phyloP scores from a whole-genome alignment of 2,113 vertebrate genomes.

The Triplophysa tibetana region DNA sequence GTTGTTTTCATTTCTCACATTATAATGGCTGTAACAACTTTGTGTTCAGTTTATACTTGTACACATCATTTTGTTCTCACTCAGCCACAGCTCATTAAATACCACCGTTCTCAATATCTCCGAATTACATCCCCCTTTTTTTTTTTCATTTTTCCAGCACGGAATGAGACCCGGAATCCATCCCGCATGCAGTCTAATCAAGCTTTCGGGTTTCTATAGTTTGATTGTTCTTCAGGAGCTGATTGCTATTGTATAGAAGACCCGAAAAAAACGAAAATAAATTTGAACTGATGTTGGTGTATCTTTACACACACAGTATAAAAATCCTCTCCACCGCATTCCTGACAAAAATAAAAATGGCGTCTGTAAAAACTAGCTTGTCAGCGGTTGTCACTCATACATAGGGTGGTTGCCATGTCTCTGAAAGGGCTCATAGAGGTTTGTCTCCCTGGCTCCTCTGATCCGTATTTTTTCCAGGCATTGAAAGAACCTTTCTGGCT shows the following conservation, averaged over 20 bases:
- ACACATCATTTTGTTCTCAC: slow-evolving; percentile 11
- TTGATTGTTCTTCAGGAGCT: slow-evolving; percentile 18
- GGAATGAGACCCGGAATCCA: background rate
- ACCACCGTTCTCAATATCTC: background rate
- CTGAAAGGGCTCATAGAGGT: slow-evolving; percentile 50
- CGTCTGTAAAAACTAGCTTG: slow-evolving; percentile 33
- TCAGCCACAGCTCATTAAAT: slow-evolving; percentile 26
- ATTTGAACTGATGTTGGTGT: background rate
- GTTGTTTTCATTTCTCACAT: slow-evolving; percentile 18
- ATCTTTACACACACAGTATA: background rate
- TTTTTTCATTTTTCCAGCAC: background rate
- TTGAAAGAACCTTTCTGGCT: slow-evolving; percentile 19
- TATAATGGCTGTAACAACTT: background rate
- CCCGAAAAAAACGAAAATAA: background rate
- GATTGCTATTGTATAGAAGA: slow-evolving; percentile 9
- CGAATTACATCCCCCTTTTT: background rate
- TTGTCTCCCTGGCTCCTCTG: slow-evolving; percentile 40
- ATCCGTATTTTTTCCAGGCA: slow-evolving; percentile 36
- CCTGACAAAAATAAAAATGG: background rate
- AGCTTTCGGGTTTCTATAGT: background rate
- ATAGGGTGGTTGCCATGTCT: slow-evolving; percentile 26
- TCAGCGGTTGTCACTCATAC: slow-evolving; percentile 37
- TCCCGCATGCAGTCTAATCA: background rate
- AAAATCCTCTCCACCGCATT: slow-evolving; percentile 13
- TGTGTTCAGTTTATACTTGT: background rate